phyloP scores from a whole-genome alignment of 2,888 invertebrate genomes.

The Athalia circularis region DNA sequence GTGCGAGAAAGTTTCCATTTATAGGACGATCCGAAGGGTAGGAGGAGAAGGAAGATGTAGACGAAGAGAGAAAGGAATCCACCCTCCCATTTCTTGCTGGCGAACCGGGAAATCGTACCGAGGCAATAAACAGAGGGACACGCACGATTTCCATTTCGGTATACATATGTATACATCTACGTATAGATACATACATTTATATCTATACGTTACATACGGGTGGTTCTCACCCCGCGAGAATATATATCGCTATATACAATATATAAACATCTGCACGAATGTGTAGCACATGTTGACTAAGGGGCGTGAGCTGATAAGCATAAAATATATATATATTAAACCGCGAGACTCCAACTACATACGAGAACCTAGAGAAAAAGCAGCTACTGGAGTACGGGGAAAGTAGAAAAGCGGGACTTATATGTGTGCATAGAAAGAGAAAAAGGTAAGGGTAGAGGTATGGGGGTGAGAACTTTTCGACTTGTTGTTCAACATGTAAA shows the following conservation, averaged over 20 bases:
- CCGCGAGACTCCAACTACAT: too few species aligned
- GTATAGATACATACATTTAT: not conserved
- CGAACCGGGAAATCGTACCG: not conserved
- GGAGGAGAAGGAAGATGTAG: not conserved
- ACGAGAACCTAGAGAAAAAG: too few species aligned
- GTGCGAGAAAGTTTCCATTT: not conserved
- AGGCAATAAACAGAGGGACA: constrained; percentile 27
- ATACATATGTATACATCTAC: not conserved
- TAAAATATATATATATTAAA: not conserved
- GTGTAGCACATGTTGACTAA: constrained; percentile 30
- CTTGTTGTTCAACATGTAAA: constrained; percentile 44
- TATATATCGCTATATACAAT: not conserved
- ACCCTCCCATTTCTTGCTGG: not conserved
- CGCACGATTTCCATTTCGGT: constrained; percentile 1
- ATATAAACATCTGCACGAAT: constrained; percentile 19
- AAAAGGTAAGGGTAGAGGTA: not conserved
- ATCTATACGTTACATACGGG: not conserved
- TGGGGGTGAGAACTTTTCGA: constrained; percentile 22
- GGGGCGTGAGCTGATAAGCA: constrained; percentile 1
- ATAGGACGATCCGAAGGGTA: not conserved
- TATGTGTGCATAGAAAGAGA: not conserved
- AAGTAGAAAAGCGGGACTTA: not conserved
- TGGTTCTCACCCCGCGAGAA: too few species aligned
- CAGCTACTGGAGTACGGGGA: not conserved
- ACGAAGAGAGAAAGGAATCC: not conserved